Base-by-base conservation (phyloP, 2,888 invertebrate genomes). In the Linyphia triangularis region DNA sequence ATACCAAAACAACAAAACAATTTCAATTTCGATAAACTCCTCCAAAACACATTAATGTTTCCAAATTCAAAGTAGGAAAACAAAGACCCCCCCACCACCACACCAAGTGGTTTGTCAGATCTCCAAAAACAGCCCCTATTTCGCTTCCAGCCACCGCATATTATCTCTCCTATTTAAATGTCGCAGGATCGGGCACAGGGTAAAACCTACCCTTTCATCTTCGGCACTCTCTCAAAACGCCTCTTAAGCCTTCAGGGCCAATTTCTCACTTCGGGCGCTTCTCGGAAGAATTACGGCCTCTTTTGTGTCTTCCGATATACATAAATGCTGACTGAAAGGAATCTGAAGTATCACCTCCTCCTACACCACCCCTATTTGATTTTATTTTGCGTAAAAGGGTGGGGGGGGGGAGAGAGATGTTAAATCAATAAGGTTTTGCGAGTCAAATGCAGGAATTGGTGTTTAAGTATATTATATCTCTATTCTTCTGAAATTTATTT, bases 271-370 rank as follows among this genome's bases (percentile, higher is more conserved):
- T 30, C 19, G 43, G 1, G 2, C 37, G 19, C 33, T 16, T 51
- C 33, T 77, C 59, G 7, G 26, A 79, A 67, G 70, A 59, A 81
- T 70, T 30, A 33, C 30, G 28, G n/a, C 43, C 51, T 24, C 30
- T 69, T 59, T 24, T 33, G 9, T 67, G 16, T 51, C 67, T 63
- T 40, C 22, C 65, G 51, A 79, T 79, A n/a, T n/a, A n/a, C 13
- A n/a, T 51, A 79, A 79, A 81, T 24, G 81, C 81, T 81, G 70
- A 81, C 81, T 81, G 57, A 33, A 79, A 70, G 59, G 81, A 69
- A 70, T 59, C 69, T 81, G 81, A 67, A 81, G 81, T 22, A 59
- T 33, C 22, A n/a, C 51, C n/a, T 16, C n/a, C 9, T 51, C 51
- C 16, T 16, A 13, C 51, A 0, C n/a, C 51, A 16, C 5, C n/a